Conservation (phyloP, 64 coral and sea anemone genomes). For the Montipora efflorescens region DNA sequence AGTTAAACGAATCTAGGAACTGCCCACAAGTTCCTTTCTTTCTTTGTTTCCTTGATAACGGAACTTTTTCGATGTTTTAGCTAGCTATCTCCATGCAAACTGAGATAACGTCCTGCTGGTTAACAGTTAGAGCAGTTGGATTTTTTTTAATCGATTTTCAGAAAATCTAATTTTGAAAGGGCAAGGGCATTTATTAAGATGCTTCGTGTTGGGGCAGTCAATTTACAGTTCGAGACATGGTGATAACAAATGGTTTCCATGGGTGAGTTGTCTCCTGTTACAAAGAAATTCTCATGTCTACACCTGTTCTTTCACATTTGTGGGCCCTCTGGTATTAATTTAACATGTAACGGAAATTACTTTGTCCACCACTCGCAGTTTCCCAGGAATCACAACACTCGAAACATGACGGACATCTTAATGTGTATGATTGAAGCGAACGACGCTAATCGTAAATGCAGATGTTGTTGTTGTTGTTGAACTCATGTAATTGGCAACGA, state of each 20-base stretch:
- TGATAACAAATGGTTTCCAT: not conserved
- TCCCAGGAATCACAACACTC: not conserved
- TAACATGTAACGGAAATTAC: not conserved
- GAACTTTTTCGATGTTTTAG: too few relatives aligned
- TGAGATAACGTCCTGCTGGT: too few relatives aligned
- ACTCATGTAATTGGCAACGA: conserved; percentile 16
- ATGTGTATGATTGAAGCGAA: not conserved
- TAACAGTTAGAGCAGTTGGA: too few relatives aligned
- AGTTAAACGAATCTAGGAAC: too few relatives aligned
- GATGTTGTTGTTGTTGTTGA: not conserved
- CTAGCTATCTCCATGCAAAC: not conserved
- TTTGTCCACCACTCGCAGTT: not conserved
- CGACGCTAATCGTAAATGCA: not conserved
- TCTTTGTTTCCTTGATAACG: too few relatives aligned
- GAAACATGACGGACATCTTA: conserved; percentile 21
- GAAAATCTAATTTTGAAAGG: conserved; percentile 31
- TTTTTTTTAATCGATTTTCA: not conserved
- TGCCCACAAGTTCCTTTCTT: too few relatives aligned
- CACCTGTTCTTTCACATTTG: not conserved
- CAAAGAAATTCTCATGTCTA: not conserved
- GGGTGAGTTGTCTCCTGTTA: not conserved
- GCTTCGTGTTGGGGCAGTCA: not conserved
- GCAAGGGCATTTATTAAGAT: not conserved
- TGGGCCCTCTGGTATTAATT: not conserved
- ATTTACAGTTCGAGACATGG: not conserved